A percentile compares a stretch with the other conserved stretches of the same genome.
phyloP scores from a whole-genome alignment of 2,888 invertebrate genomes.

The Aspidapion aeneum region DNA sequence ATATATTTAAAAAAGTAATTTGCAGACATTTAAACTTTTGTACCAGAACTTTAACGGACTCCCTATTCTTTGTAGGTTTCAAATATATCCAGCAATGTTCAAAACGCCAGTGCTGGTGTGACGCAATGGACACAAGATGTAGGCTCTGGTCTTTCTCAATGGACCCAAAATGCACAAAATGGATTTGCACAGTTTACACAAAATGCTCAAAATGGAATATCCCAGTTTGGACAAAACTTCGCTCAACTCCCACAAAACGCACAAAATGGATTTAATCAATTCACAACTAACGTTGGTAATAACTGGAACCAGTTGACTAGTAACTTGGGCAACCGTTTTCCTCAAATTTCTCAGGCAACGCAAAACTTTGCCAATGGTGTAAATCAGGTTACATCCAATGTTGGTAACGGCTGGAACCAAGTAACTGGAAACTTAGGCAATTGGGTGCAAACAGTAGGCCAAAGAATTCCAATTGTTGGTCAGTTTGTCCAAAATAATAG shows the following conservation, averaged over 20 bases:
- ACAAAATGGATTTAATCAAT: constrained; percentile 27
- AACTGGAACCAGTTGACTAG: constrained; percentile 18
- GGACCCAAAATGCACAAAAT: constrained; percentile 53
- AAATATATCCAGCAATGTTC: too few relatives aligned
- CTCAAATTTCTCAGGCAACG: background rate
- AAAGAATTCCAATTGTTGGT: constrained; percentile 28
- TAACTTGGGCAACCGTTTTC: background rate
- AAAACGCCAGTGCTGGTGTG: too few relatives aligned
- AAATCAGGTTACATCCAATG: constrained; percentile 22
- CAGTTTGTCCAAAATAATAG: constrained; percentile 15
- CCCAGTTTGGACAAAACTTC: constrained; percentile 20
- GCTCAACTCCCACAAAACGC: constrained; percentile 28
- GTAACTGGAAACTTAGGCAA: constrained; percentile 23
- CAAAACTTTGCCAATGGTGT: constrained; percentile 55
- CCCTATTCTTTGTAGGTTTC: too few relatives aligned
- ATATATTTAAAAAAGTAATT: too few relatives aligned
- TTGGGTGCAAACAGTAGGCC: constrained; percentile 24
- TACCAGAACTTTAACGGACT: too few relatives aligned
- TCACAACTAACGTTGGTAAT: constrained; percentile 30
- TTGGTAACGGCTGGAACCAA: constrained; percentile 29
- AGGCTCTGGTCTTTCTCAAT: constrained; percentile 9
- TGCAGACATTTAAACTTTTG: too few relatives aligned
- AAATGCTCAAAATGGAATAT: constrained; percentile 55
- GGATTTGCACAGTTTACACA: constrained; percentile 28
- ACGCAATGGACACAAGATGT: too few relatives aligned